Evolutionary conservation across 2,797 vertebrate species (phyloP), one percentile per base, ranked within the genome.

Genomic region (Malacoraja senta): DNA sequence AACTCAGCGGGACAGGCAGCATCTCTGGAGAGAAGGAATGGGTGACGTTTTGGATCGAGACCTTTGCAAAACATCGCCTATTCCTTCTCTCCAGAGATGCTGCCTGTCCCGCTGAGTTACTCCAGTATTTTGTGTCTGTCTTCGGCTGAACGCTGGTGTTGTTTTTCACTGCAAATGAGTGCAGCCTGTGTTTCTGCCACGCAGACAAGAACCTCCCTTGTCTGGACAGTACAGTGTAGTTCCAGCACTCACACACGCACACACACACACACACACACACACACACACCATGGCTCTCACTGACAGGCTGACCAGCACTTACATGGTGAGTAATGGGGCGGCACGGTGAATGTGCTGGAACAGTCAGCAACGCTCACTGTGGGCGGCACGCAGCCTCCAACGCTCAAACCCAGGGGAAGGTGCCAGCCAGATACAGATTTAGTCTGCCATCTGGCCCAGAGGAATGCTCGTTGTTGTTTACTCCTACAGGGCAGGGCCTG

Each of bases 401-500:
- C 26, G 19, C 26, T 32, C 38, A 17, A 38, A 44, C 13, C 35
- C 12, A 91, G 9, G 71, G 17, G 35, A 72, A 91, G 44, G 71
- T 53, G 44, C 44, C 44, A 72, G 90, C 35, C 26, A 44, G 24
- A 13, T 13, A 32, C 61, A 86, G 90, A 74, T 72, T 44, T 74
- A 38, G 68, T 44, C 35, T 38, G 65, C 24, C 9, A 44, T 91
- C 24, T 74, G 38, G 24, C 8, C 15, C 17, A 53, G 71, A 53
- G 24, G 68, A 44, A 91, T 91, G 72, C 38, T 53, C 29, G 26
- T 38, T 63, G 63, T 35, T 21, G 26, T 10, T 71, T 53, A 58
- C 93, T 94, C 94, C 93, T 83, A 93, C 79, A 94, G 94, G 94
- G 94, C 94, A 94, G 86, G 93, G 94, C n/a, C n/a, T n/a, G n/a